Base-by-base conservation (phyloP, 2,888 invertebrate species). In the Diaperis boleti region DNA sequence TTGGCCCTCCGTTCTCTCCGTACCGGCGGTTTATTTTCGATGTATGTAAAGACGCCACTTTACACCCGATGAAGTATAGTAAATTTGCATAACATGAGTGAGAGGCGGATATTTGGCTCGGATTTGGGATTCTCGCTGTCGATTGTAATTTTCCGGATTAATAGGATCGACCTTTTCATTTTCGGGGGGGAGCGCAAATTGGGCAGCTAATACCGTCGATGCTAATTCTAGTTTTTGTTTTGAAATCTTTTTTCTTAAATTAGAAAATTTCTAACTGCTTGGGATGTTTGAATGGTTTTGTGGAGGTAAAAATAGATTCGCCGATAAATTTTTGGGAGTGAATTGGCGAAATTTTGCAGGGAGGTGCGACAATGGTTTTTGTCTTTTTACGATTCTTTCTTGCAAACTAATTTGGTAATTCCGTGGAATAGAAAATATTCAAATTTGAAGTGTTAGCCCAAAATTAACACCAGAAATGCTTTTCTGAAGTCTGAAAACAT, bases 71-170 rank as follows among this genome's bases (percentile, higher is more conserved):
- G 20, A 18, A 42, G 41, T 18, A n/a, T 41, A 20, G 41, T 42
- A 10, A 42, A 42, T 42, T 42, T 42, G 41, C 17, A 42, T 4
- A 10, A 37, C 14, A 15, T 18, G 3, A n/a, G 18, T 42, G 39
- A 10, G 41, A 42, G 41, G 20, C 41, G 41, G 18, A 11, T 42
- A 14, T 42, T 42, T 29, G 49, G 49, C 33, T 8, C 14, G 33
- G 15, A 17, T 31, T 33, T 18, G 15, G 26, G n/a, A 13, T 17
- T n/a, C n/a, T 49, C 17, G 31, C 15, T 31, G 49, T 49, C 33
- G 49, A 49, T 29, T 31, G 17, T 15, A 49, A 35, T 49, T 49
- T 49, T 49, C 35, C 18, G 18, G 31, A 35, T 49, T 49, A 49
- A 49, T 35, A 49, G 35, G n/a, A n/a, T n/a, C 15, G 14, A 33